Evolutionary conservation across 2,888 invertebrate species (phyloP).

Genomic region (Cotesia congregata): DNA sequence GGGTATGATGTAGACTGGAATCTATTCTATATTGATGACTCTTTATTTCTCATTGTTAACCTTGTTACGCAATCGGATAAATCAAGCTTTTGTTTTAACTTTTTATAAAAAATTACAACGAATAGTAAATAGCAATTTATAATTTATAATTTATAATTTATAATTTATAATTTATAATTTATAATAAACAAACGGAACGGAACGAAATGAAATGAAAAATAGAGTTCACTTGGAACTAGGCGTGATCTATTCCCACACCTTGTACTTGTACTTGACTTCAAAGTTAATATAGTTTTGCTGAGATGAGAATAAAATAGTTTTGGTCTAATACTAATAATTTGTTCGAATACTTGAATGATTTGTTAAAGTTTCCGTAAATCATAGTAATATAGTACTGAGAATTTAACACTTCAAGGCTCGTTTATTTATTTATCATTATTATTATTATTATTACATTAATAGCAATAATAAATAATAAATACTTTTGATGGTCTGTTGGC

Average conservation of each 20-base stretch:
- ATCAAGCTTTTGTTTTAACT: too few relatives aligned
- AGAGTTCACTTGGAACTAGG: conserved; percentile 15
- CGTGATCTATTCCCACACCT: conserved; percentile 38
- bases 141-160: background rate
- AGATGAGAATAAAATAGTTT: background rate
- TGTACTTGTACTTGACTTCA: conserved; percentile 1
- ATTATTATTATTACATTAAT: background rate
- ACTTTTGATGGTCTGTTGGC: background rate
- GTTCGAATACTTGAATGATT: background rate
- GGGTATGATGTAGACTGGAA: background rate
- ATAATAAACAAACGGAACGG: background rate
- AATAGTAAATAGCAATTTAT: too few relatives aligned
- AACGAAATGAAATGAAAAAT: conserved; percentile 12
- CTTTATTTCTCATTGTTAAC: background rate
- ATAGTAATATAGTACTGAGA: background rate
- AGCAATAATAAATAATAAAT: background rate
- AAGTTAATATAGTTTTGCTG: background rate
- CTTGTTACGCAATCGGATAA: background rate
- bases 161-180: too few relatives aligned
- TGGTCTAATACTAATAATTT: background rate
- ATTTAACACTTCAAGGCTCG: conserved; percentile 13
- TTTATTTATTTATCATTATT: background rate
- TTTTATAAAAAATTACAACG: too few relatives aligned
- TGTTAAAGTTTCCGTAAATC: background rate
- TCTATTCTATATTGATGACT: background rate